Conservation (phyloP, 2,888 invertebrate genomes). For the Eremobia ochroleuca region DNA sequence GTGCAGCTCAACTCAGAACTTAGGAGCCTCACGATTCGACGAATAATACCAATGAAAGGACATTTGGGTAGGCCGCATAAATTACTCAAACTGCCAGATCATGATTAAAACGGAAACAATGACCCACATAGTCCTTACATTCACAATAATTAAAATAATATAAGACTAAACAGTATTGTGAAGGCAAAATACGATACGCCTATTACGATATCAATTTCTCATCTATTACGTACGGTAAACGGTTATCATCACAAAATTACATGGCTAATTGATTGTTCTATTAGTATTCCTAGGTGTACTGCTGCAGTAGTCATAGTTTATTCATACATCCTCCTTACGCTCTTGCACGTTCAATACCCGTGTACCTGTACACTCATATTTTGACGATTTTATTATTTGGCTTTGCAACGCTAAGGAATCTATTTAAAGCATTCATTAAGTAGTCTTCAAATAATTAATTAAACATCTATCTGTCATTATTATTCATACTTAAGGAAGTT, state of each 20-base stretch:
- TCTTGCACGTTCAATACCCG: background rate
- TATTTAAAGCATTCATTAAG: constrained; percentile 46
- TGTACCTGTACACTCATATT: constrained; percentile 23
- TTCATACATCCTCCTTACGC: constrained; percentile 26
- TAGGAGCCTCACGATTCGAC: no score
- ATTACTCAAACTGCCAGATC: no score
- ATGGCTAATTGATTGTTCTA: constrained; percentile 18
- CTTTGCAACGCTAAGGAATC: constrained; percentile 40
- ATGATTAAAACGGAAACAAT: no score
- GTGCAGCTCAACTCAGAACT: no score
- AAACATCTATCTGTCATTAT: constrained; percentile 23
- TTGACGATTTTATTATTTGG: constrained; percentile 27
- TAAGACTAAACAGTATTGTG: constrained; percentile 62
- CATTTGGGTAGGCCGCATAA: no score
- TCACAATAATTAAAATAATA: no score
- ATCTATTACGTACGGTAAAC: constrained; percentile 20
- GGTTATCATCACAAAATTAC: constrained; percentile 16
- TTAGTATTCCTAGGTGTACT: constrained; percentile 6
- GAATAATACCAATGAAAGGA: no score
- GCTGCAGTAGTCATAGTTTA: constrained; percentile 11
- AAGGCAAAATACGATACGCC: constrained; percentile 19
- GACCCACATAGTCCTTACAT: no score
- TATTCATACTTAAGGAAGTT: constrained; percentile 25
- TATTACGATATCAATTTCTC: constrained; percentile 45
- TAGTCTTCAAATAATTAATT: constrained; percentile 45